Evolutionary conservation across 2,888 invertebrate genomes (phyloP).

Genomic region (Parnassius mnemosyne): DNA sequence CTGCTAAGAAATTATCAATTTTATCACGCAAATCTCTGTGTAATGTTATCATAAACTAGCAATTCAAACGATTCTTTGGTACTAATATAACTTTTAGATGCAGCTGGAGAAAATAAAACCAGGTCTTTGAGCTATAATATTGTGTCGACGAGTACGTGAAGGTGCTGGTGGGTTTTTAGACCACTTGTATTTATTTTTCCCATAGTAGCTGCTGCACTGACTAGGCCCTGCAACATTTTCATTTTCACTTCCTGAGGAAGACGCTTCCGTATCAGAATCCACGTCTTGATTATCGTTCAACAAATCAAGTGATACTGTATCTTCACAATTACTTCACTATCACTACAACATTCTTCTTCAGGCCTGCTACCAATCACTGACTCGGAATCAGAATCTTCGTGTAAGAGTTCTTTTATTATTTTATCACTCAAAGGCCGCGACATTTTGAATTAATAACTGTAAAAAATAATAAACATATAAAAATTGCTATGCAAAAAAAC

Average conservation of each 20-base stretch:
- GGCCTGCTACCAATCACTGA: background rate
- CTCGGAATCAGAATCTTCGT: too few relatives aligned
- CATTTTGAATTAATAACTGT: too few relatives aligned
- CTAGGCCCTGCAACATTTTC: conserved; percentile 16
- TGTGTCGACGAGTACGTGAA: too few relatives aligned
- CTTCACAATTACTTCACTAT: background rate
- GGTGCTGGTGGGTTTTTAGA: conserved; percentile 27
- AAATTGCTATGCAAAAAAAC: conserved; percentile 19
- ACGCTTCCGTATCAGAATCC: too few relatives aligned
- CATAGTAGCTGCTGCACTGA: conserved; percentile 23
- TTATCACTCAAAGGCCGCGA: too few relatives aligned
- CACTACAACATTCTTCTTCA: background rate
- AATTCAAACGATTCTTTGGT: conserved; percentile 16
- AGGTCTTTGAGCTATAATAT: conserved; percentile 22
- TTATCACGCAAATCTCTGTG: background rate
- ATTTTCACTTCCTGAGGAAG: too few relatives aligned
- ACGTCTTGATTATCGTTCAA: background rate
- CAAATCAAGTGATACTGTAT: background rate
- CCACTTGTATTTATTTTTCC: conserved; percentile 28
- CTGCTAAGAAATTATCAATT: too few relatives aligned
- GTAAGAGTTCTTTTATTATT: too few relatives aligned
- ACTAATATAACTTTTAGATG: background rate
- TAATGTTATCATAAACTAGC: background rate
- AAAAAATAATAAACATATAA: background rate
- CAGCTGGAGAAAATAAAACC: conserved; percentile 25